These are phyloP conservation scores for Tachyglossus aculeatus DNA, from an alignment of 2,797 vertebrate species.

Conservation along the genomic window DNA sequence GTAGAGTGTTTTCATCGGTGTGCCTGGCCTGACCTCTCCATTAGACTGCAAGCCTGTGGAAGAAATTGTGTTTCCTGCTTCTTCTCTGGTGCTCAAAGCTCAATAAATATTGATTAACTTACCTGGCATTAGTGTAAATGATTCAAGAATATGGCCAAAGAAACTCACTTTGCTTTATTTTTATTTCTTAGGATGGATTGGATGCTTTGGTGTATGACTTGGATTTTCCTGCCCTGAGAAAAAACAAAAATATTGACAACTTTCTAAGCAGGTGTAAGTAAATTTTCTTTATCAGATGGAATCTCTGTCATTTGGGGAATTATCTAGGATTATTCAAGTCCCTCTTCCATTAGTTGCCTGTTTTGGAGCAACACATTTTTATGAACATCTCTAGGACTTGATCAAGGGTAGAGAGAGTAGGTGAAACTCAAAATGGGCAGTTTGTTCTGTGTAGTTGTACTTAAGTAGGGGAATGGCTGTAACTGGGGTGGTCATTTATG, in stretches of 20 bases:
- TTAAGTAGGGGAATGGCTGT: too few species aligned
- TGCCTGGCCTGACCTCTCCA: too few species aligned
- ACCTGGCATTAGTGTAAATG: too few species aligned
- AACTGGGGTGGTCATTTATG: too few species aligned
- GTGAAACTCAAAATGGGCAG: too few species aligned
- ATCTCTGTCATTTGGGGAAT: neutral
- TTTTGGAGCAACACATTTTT: slow-evolving; percentile 14
- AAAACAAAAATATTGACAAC: slow-evolving; percentile 99
- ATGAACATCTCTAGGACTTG: slow-evolving; percentile 7
- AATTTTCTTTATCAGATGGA: slow-evolving; percentile 22
- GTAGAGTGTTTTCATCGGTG: too few species aligned
- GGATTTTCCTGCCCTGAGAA: slow-evolving; percentile 98
- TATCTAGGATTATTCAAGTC: neutral
- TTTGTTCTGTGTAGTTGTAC: too few species aligned
- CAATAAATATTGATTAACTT: too few species aligned
- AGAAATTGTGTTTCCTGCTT: too few species aligned
- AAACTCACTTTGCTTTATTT: slow-evolving; percentile 35
- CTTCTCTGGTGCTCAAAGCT: too few species aligned
- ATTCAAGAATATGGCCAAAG: slow-evolving; percentile 10
- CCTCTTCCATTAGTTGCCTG: neutral
- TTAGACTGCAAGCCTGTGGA: too few species aligned
- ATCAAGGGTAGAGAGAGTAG: too few species aligned
- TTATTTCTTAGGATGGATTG: slow-evolving; percentile 88
- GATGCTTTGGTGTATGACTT: slow-evolving; percentile 98
- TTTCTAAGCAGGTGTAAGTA: slow-evolving; percentile 99